Evolutionary conservation across 2,113 vertebrate species (phyloP).

Genomic region (Passerina amoena): DNA sequence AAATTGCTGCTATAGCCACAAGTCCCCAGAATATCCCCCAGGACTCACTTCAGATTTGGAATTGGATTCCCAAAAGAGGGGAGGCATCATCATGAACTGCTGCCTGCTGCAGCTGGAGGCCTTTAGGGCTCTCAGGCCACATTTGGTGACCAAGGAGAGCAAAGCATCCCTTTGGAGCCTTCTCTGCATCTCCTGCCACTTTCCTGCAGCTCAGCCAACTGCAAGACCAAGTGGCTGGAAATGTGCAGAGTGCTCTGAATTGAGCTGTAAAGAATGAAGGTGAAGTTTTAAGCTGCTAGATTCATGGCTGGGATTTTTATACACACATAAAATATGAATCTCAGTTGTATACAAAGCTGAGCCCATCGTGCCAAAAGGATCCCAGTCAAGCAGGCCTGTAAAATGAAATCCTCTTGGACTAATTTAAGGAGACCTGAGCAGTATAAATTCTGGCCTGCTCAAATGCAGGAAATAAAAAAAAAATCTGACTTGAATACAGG

Average conservation of each 20-base stretch:
- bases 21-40: not conserved
- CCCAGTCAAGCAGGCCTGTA: constrained; percentile 79
- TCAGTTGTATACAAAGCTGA: constrained; percentile 80
- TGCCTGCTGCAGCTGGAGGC: not conserved
- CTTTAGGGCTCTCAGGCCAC: not conserved
- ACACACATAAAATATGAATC: constrained; percentile 80
- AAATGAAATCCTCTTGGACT: constrained; percentile 81
- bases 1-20: not conserved
- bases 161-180: not conserved
- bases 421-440: constrained; percentile 77
- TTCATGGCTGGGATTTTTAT: constrained; percentile 77
- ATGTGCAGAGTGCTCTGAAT: constrained; percentile 52
- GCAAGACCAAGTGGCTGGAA: constrained; percentile 56
- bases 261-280: constrained; percentile 76
- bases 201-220: constrained; percentile 33
- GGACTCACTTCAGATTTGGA: not conserved
- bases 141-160: not conserved
- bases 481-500: constrained; percentile 53
- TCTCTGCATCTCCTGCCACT: constrained; percentile 31
- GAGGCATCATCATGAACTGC: not conserved
- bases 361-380: constrained; percentile 76
- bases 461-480: constrained; percentile 71
- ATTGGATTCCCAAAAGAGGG: not conserved
- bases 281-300: constrained; percentile 73
- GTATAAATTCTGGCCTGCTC: constrained; percentile 77